These are phyloP conservation scores for Sesamia inferens DNA, from an alignment of 2,888 invertebrate species.

Conservation along the genomic window DNA sequence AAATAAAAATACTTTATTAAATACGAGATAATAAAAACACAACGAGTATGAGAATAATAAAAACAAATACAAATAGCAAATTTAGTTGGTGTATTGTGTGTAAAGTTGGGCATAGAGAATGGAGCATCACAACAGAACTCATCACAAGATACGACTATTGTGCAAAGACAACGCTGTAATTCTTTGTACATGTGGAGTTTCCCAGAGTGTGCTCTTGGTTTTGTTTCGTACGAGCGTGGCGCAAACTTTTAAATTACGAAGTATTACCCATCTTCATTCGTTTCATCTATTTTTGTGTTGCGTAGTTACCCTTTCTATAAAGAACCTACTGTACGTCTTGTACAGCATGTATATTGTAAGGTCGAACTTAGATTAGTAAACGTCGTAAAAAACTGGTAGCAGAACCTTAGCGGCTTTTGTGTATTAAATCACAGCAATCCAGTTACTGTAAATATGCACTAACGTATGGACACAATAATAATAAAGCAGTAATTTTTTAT, in stretches of 20 bases:
- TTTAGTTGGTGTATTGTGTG: conserved; percentile 43
- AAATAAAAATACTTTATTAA: conserved; percentile 42
- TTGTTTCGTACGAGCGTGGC: conserved; percentile 60
- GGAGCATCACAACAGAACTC: conserved; percentile 52
- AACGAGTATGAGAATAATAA: conserved; percentile 52
- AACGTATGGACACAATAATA: conserved; percentile 34
- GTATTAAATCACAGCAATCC: conserved; percentile 56
- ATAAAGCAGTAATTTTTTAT: conserved; percentile 28
- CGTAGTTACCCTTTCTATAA: conserved; percentile 62
- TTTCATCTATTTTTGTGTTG: conserved; percentile 64
- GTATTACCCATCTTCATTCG: conserved; percentile 54
- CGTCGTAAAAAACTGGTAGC: conserved; percentile 53
- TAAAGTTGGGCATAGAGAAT: conserved; percentile 49
- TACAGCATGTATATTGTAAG: conserved; percentile 60
- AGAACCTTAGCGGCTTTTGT: conserved; percentile 62
- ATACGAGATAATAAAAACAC: conserved; percentile 39
- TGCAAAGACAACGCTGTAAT: conserved; percentile 56
- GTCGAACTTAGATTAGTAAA: conserved; percentile 58
- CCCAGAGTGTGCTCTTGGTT: conserved; percentile 51
- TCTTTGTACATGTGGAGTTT: conserved; percentile 57
- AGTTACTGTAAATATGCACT: conserved; percentile 61
- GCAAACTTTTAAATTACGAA: conserved; percentile 62
- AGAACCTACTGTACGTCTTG: conserved; percentile 59
- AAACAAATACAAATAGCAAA: conserved; percentile 43
- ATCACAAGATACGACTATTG: conserved; percentile 56